Conservation (phyloP, 2,797 vertebrate genomes). For the Salarias fasciatus region DNA sequence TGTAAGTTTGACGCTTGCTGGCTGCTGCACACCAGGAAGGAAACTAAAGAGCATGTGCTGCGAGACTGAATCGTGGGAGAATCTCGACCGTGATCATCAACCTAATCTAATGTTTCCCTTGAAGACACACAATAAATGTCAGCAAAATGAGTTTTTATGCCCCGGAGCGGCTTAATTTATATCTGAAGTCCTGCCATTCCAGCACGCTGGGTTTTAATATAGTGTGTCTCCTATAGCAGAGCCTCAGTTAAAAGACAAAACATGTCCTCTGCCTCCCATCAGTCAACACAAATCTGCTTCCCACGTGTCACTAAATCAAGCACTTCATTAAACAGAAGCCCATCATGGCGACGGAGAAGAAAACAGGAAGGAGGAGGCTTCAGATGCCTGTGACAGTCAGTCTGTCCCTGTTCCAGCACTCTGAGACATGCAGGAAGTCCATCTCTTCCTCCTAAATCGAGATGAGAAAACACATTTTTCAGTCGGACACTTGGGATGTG, state of each 20-base stretch:
- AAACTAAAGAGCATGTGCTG: not conserved
- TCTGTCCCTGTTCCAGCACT: too few relatives aligned
- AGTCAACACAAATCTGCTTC: constrained; percentile 18
- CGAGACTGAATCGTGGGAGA: constrained; percentile 14
- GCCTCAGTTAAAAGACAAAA: constrained; percentile 26
- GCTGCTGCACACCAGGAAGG: not conserved
- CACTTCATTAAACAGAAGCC: constrained; percentile 32
- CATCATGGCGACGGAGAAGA: too few relatives aligned
- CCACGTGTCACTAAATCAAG: constrained; percentile 32
- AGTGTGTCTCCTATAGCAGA: not conserved
- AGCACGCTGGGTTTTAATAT: constrained; percentile 20
- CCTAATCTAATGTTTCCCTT: constrained; percentile 29
- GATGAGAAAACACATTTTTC: too few relatives aligned
- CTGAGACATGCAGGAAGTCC: too few relatives aligned
- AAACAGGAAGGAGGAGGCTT: too few relatives aligned
- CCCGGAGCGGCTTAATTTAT: constrained; percentile 15
- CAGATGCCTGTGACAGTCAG: too few relatives aligned
- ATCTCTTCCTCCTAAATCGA: too few relatives aligned
- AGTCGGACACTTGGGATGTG: too few relatives aligned
- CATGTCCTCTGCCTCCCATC: constrained; percentile 10
- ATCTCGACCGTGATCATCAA: constrained; percentile 11
- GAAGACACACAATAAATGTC: constrained; percentile 38
- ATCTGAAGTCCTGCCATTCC: constrained; percentile 11
- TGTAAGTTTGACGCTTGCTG: too few relatives aligned
- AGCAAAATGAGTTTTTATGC: constrained; percentile 36